Percentiles rank a stretch among this genome's conserved stretches.
Evolutionary conservation across 2,888 invertebrate species (phyloP).

Genomic region (Dryococelus australis): DNA sequence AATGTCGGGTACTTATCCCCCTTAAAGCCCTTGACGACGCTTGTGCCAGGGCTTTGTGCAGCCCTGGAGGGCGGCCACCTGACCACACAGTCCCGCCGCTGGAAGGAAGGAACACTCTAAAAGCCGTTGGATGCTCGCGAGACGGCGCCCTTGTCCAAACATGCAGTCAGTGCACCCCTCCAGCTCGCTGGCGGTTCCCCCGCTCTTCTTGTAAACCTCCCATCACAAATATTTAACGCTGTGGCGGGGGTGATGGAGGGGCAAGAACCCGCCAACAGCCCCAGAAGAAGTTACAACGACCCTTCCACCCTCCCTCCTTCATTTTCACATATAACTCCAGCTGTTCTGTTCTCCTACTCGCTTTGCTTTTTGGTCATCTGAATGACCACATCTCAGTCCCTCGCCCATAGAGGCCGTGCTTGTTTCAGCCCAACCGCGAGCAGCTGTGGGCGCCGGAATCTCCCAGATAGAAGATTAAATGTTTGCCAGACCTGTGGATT

Average conservation of each 20-base stretch:
- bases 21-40: too few relatives aligned
- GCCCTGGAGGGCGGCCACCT: background rate
- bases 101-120: background rate
- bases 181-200: background rate
- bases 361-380: too few relatives aligned
- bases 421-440: too few relatives aligned
- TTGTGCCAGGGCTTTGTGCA: background rate
- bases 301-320: background rate
- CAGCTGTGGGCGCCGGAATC: too few relatives aligned
- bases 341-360: too few relatives aligned
- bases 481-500: too few relatives aligned
- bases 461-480: too few relatives aligned
- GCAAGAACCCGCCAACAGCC: conserved; percentile 16
- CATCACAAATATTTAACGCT: background rate
- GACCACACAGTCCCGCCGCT: conserved; percentile 16
- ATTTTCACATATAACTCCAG: background rate
- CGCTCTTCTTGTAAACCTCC: background rate
- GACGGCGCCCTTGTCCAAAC: conserved; percentile 10
- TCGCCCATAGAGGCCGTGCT: too few relatives aligned
- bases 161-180: background rate
- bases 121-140: conserved; percentile 16
- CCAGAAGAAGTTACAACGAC: background rate
- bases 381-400: too few relatives aligned
- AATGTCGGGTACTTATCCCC: too few relatives aligned
- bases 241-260: background rate